Evolutionary conservation across 2,797 vertebrate genomes (phyloP), one percentile per base, ranked within the genome.

Genomic region (Pristis pectinata): DNA sequence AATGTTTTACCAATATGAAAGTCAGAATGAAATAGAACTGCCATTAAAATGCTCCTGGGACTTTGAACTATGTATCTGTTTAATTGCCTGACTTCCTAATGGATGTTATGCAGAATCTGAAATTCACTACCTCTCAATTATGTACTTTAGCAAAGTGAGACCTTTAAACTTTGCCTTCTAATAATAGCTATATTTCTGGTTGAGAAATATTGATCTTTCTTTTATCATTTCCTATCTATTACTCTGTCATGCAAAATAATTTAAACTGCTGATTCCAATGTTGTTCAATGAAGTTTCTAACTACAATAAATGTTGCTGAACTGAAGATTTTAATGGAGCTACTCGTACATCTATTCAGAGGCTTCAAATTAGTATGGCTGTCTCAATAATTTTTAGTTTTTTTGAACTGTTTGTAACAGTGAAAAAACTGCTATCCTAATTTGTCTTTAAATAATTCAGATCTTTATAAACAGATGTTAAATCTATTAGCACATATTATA

Each of bases 141-240:
- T 67, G 87, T 91, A 91, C 87, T 91, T 91, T 91, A 67, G 87
- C 87, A 91, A 91, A 91, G 61, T 91, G 59, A 41, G 87, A 67
- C 87, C 87, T 91, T 91, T 91, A 91, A 67, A 91, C 87, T 91
- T 91, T 91, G 87, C 59, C 53, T 67, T 91, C 87, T 91, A 91
- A 91, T 91, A 91, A 91, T 91, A 91, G 87, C 87, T 37, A 34
- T 61, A 89, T 89, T 89, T 89, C 85, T 89, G 56, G 56, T 61
- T 91, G 87, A 19, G 8, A 67, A 91, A 91, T 91, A 91, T 91
- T 41, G 87, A 91, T 91, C 87, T 91, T 61, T 59, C 83, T 87
- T 85, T 67, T 91, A 91, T 91, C 87, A 91, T 91, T 91, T 91
- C 87, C 87, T 87, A 67, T 91, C 87, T 49, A 64, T 91, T 91